phyloP scores from a whole-genome alignment of 2,888 invertebrate genomes.

The Cephus sareptanus region DNA sequence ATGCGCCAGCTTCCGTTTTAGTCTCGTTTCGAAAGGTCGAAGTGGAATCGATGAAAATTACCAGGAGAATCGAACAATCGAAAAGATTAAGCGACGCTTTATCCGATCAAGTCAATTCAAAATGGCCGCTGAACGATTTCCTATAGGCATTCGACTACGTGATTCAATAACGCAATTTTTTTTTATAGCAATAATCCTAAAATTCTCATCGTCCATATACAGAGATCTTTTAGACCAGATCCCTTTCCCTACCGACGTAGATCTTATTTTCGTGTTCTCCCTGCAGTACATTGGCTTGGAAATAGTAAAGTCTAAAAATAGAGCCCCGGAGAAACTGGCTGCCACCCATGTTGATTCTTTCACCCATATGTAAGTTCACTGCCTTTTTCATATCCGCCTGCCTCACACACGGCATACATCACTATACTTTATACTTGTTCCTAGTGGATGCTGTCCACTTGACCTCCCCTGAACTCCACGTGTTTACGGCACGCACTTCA shows the following conservation, averaged over 20 bases:
- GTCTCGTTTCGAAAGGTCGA: slow-evolving; percentile 14
- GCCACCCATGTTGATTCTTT: neutral
- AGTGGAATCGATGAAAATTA: neutral
- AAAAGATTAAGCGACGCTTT: neutral
- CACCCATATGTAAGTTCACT: neutral
- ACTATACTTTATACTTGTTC: neutral
- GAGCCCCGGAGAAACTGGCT: neutral
- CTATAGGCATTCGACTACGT: neutral
- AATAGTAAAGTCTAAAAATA: neutral
- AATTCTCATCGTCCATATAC: neutral
- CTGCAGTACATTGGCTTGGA: neutral
- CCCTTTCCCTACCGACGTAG: neutral
- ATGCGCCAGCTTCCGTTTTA: slow-evolving; percentile 18
- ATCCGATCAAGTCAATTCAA: neutral
- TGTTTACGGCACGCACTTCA: neutral
- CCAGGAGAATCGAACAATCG: no score
- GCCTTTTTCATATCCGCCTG: neutral
- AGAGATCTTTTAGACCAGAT: neutral
- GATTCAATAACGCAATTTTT: neutral
- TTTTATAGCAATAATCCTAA: neutral
- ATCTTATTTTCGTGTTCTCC: neutral
- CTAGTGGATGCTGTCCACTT: neutral
- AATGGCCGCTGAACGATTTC: neutral
- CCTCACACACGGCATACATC: neutral
- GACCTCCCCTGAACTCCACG: neutral